These are phyloP conservation scores for Leucophora obtusa DNA, from an alignment of 2,888 invertebrate genomes.

Conservation along the genomic window DNA sequence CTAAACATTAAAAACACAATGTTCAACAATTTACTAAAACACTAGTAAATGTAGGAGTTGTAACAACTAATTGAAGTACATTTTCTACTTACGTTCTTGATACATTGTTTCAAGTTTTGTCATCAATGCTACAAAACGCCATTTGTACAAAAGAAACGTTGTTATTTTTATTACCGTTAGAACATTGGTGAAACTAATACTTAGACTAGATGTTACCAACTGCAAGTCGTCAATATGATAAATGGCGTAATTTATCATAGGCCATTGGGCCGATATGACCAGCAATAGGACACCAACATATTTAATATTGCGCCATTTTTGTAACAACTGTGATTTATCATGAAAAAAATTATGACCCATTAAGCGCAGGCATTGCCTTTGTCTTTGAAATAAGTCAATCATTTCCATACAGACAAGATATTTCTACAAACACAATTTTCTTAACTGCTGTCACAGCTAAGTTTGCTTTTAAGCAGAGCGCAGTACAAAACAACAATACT, in stretches of 20 bases:
- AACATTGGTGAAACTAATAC: constrained; percentile 73
- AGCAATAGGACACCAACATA: constrained; percentile 65
- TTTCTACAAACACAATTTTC: background rate
- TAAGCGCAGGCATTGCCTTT: constrained; percentile 69
- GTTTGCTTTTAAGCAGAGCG: constrained; percentile 4
- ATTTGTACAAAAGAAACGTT: constrained; percentile 72
- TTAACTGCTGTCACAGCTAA: constrained; percentile 8
- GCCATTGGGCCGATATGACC: constrained; percentile 73
- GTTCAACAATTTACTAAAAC: constrained; percentile 10
- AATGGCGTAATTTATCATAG: constrained; percentile 71
- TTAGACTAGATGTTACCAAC: constrained; percentile 73
- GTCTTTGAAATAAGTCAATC: constrained; percentile 69
- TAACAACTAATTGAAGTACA: background rate
- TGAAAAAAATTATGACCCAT: constrained; percentile 69
- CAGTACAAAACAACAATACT: constrained; percentile 31
- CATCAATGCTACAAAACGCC: constrained; percentile 71
- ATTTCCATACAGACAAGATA: constrained; percentile 24
- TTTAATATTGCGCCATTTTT: constrained; percentile 55
- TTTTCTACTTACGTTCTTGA: constrained; percentile 67
- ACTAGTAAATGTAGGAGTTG: background rate
- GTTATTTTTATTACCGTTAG: constrained; percentile 73
- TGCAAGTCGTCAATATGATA: constrained; percentile 72
- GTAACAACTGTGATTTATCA: constrained; percentile 60
- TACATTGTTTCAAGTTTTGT: constrained; percentile 70
- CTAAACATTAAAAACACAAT: background rate